Evolutionary conservation across 2,113 vertebrate genomes (phyloP).

Genomic region (Oceanites oceanicus): DNA sequence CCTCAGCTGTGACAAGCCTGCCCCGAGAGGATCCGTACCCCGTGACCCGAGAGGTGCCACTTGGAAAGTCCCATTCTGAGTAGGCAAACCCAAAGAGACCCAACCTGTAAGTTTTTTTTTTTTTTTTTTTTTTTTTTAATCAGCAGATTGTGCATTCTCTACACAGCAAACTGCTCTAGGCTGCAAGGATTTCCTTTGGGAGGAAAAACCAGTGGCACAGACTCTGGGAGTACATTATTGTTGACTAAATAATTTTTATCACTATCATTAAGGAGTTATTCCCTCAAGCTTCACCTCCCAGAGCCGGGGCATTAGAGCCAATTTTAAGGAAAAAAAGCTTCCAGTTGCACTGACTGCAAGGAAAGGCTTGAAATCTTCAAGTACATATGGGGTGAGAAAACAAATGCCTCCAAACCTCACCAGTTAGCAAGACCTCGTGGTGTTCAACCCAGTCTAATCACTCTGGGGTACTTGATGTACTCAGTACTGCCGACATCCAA

Average conservation of each 20-base stretch:
- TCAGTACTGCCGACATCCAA: neutral
- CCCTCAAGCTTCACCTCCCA: neutral
- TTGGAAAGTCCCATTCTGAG: neutral
- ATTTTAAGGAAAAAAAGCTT: neutral
- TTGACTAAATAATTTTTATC: neutral
- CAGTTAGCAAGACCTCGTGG: neutral
- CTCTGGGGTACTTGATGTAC: neutral
- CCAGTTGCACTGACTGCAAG: neutral
- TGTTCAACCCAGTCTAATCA: neutral
- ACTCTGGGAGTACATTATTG: neutral
- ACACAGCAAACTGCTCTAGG: neutral
- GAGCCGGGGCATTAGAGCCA: neutral
- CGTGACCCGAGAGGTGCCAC: neutral
- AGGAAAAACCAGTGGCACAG: neutral
- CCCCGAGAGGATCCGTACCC: fast-evolving
- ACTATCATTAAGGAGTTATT: neutral
- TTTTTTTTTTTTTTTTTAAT: neutral
- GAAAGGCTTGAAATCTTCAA: neutral
- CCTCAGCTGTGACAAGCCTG: neutral
- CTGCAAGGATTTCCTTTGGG: neutral
- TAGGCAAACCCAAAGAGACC: neutral
- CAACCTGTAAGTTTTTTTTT: neutral
- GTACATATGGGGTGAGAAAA: neutral
- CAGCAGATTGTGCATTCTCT: neutral
- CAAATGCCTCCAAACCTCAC: neutral